A percentile compares a stretch with the other conserved stretches of the same genome.
phyloP scores from a whole-genome alignment of 2,888 invertebrate genomes.

The Brachypalpus laphriformis region DNA sequence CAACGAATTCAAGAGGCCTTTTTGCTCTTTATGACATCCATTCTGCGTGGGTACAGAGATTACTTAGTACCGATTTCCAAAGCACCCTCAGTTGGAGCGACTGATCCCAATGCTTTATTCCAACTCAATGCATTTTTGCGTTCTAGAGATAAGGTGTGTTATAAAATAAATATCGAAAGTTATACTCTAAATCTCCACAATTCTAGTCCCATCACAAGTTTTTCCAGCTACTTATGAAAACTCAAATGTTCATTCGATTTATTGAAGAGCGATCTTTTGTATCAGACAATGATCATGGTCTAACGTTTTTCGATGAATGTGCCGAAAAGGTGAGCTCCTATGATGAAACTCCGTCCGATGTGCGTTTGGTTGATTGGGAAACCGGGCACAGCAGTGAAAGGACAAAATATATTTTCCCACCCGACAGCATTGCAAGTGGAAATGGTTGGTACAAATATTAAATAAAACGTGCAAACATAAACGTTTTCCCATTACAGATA shows the following conservation, averaged over 20 bases:
- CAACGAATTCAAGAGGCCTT: slow-evolving; percentile 98
- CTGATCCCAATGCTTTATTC: slow-evolving; percentile 97
- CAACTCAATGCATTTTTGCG: slow-evolving; percentile 95
- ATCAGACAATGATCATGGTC: slow-evolving; percentile 97
- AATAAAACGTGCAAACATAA: neutral
- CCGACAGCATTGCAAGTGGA: slow-evolving; percentile 86
- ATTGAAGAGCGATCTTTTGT: slow-evolving; percentile 99
- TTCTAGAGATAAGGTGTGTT: slow-evolving; percentile 91
- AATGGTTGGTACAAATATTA: slow-evolving; percentile 37
- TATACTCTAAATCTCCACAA: neutral
- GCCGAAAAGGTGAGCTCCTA: slow-evolving; percentile 88
- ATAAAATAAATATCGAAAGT: neutral
- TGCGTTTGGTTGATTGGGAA: slow-evolving; percentile 91
- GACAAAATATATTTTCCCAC: slow-evolving; percentile 97
- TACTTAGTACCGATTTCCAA: slow-evolving; percentile 96
- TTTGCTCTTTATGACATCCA: slow-evolving; percentile 95
- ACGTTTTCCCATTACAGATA: slow-evolving; percentile 68
- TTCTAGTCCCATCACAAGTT: slow-evolving; percentile 91
- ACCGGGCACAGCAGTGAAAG: slow-evolving; percentile 91
- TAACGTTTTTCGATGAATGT: slow-evolving; percentile 99
- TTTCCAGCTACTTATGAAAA: slow-evolving; percentile 93
- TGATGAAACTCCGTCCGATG: slow-evolving; percentile 84
- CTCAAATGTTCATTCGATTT: slow-evolving; percentile 99
- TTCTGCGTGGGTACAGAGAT: slow-evolving; percentile 94
- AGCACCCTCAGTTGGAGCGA: slow-evolving; percentile 96